These are phyloP conservation scores for Hoplostethus mediterraneus DNA, from an alignment of 2,797 vertebrate genomes.

Conservation along the genomic window DNA sequence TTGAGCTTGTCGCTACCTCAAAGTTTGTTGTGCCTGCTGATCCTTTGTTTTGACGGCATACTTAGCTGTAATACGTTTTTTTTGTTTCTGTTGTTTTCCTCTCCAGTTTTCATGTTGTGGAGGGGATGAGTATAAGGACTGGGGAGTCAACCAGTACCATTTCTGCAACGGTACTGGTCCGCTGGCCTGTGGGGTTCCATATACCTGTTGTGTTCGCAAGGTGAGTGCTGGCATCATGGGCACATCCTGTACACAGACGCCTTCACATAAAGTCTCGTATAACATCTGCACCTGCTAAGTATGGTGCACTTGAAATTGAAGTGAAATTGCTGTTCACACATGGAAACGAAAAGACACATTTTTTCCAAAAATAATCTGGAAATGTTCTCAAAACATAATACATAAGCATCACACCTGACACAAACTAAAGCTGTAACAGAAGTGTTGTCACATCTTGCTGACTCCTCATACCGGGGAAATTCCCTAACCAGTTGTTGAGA, in stretches of 20 bases:
- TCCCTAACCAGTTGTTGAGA: too few species aligned
- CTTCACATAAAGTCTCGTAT: background rate
- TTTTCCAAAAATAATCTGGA: too few species aligned
- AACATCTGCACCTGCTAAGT: background rate
- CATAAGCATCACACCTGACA: background rate
- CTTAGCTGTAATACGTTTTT: background rate
- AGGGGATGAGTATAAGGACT: conserved; percentile 91
- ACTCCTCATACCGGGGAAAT: too few species aligned
- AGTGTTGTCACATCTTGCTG: background rate
- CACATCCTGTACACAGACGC: background rate
- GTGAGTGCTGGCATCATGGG: conserved; percentile 61
- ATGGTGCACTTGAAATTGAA: background rate
- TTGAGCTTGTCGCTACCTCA: background rate
- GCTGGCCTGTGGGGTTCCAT: conserved; percentile 91
- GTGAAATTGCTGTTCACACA: too few species aligned
- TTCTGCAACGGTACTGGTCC: conserved; percentile 90
- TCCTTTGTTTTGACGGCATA: conserved; percentile 1
- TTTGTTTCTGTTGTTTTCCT: background rate
- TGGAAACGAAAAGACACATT: too few species aligned
- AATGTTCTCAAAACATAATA: too few species aligned
- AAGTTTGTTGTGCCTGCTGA: conserved; percentile 3
- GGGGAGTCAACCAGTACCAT: conserved; percentile 92
- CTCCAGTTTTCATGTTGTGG: conserved; percentile 93
- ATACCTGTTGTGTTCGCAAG: conserved; percentile 89
- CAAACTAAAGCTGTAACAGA: background rate